Conservation (phyloP, 1,140 invertebrate genomes). For the Temnothorax nylanderi region DNA sequence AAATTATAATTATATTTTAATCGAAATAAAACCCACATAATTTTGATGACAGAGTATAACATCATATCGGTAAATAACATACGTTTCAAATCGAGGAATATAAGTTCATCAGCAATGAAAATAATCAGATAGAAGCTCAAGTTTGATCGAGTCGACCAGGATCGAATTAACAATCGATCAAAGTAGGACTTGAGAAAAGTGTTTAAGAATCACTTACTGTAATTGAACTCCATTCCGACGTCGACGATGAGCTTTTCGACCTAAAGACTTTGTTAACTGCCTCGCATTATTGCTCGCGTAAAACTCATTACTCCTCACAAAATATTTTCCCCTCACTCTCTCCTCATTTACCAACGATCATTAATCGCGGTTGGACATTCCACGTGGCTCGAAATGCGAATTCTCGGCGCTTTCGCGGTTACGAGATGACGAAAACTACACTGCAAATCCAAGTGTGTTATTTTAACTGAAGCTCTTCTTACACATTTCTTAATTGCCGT, state of each 20-base stretch:
- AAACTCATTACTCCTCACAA: slow-evolving; percentile 6
- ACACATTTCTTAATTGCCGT: too few species aligned
- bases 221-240: background rate
- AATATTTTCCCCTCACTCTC: background rate
- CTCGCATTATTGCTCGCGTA: slow-evolving; percentile 2
- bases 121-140: background rate
- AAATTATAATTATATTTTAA: slow-evolving; percentile 26
- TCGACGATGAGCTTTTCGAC: background rate
- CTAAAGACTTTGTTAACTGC: slow-evolving; percentile 12
- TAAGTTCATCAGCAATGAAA: background rate
- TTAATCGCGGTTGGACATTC: background rate
- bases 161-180: slow-evolving; percentile 12
- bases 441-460: too few species aligned
- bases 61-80: background rate
- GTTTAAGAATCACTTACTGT: slow-evolving; percentile 41
- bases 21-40: background rate
- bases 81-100: background rate
- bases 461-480: too few species aligned
- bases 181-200: slow-evolving; percentile 33
- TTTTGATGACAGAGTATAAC: background rate
- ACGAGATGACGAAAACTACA: background rate
- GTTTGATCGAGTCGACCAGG: slow-evolving; percentile 13
- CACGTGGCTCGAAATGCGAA: background rate
- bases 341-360: background rate
- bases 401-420: background rate